Base-by-base conservation (phyloP, 2,888 invertebrate species). In the Molorchus minor region DNA sequence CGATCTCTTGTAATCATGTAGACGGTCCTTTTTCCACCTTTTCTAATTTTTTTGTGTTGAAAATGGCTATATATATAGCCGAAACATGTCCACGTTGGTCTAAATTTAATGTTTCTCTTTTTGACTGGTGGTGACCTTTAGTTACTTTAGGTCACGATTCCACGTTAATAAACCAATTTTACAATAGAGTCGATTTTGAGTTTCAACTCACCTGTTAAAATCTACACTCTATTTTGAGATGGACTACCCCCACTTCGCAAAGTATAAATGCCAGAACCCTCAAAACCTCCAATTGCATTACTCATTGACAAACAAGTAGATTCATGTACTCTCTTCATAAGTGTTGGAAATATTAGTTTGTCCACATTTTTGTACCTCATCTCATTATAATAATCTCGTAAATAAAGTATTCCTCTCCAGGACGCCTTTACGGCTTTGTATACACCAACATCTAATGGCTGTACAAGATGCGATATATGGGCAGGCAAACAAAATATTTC, bases 401-500 rank as follows among this genome's bases (percentile, higher is more conserved):
- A 25, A n/a, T n/a, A n/a, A n/a, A n/a, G n/a, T 21, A 21, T 21
- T 15, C 7, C 13, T 8, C 46, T 30, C 47, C 56, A 56, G 17
- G 46, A 19, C 12, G 8, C 12, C 29, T 56, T 56, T 2, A 38
- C 8, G 5, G 25, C 5, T 25, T 25, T 25, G 36, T 25, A 65
- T 13, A 65, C 65, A 3, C 59, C 58, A 30, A 62, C 62, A 47
- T 62, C 65, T 16, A 65, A 35, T 1, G 52, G 62, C 17, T 61
- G 60, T 33, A 57, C n/a, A 21, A 49, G 7, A 41, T 63, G 61
- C 2, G 57, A 60, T 2, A 47, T 61, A 19, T 59, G 55, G 1
- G 55, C 51, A 13, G 56, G 60, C 12, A 61, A 44, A 53, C 65
- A 65, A 2, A 62, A 61, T n/a, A 65, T 19, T 54, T 62, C 60